Percentiles rank a stretch among this genome's conserved stretches.
Evolutionary conservation across 2,888 invertebrate species (phyloP).

Genomic region (Melieria picta): DNA sequence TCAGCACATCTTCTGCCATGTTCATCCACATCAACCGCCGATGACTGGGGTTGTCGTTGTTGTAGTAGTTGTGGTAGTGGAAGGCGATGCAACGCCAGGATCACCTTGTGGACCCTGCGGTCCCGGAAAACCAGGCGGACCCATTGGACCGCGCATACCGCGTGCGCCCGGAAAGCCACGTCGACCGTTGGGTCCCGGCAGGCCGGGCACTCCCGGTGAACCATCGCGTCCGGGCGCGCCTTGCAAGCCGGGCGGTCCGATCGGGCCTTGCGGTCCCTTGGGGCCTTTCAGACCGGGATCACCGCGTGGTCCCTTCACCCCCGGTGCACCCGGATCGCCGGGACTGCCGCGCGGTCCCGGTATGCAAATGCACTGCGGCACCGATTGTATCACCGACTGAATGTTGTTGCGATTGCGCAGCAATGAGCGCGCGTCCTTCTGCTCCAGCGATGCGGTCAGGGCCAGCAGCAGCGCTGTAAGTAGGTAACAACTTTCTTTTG

Average conservation of each 20-base stretch:
- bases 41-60: conserved; percentile 1
- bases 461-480: conserved; percentile 15
- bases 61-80: conserved; percentile 26
- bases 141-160: conserved; percentile 33
- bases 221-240: conserved; percentile 26
- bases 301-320: conserved; percentile 43
- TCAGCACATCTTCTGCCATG: no score
- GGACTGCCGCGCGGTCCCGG: conserved; percentile 36
- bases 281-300: conserved; percentile 36
- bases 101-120: conserved; percentile 36
- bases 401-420: conserved; percentile 19
- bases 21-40: no score
- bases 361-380: conserved; percentile 35
- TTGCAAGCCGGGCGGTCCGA: conserved; percentile 24
- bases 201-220: conserved; percentile 17
- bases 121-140: conserved; percentile 38
- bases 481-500: not conserved
- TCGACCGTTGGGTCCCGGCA: conserved; percentile 26
- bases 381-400: conserved; percentile 25
- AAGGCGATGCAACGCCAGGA: conserved; percentile 35
- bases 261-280: conserved; percentile 25
- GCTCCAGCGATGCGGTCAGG: not conserved
- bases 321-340: conserved; percentile 36
- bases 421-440: conserved; percentile 28
- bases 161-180: conserved; percentile 29